Percentiles rank a stretch among this genome's conserved stretches.
Conservation (phyloP, 2,888 invertebrate genomes). For the Hemicrepidius hirtus region DNA sequence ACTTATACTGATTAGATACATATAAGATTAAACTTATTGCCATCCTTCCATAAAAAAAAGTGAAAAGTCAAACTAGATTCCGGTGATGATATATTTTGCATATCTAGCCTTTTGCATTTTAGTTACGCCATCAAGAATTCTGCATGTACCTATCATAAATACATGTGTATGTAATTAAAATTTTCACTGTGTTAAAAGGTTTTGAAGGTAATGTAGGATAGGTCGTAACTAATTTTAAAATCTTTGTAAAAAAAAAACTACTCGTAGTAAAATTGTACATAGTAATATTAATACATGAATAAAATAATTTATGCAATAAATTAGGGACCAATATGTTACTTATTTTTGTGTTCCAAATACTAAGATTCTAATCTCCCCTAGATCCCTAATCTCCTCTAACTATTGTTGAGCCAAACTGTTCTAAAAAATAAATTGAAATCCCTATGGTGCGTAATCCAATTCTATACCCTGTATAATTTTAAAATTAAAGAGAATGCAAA, state of each 20-base stretch:
- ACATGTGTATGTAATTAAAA: slow-evolving; percentile 28
- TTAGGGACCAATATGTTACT: slow-evolving; percentile 34
- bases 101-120: neutral
- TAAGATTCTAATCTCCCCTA: no score
- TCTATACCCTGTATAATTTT: no score
- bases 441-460: no score
- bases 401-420: no score
- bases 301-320: slow-evolving; percentile 41
- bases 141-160: slow-evolving; percentile 22
- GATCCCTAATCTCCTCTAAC: no score
- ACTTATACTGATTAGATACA: no score
- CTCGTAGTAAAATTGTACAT: slow-evolving; percentile 34
- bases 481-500: no score
- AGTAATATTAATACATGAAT: slow-evolving; percentile 36
- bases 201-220: slow-evolving; percentile 34
- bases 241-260: slow-evolving; percentile 35
- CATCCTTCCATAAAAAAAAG: no score
- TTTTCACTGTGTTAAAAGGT: slow-evolving; percentile 23
- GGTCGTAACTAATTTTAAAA: slow-evolving; percentile 36
- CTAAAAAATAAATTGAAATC: no score
- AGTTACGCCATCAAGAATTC: slow-evolving; percentile 3
- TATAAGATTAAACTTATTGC: no score
- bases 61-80: no score
- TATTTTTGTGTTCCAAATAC: slow-evolving; percentile 15
- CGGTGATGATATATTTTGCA: no score